phyloP scores from a whole-genome alignment of 1,140 invertebrate species.

The Trachymyrmex septentrionalis region DNA sequence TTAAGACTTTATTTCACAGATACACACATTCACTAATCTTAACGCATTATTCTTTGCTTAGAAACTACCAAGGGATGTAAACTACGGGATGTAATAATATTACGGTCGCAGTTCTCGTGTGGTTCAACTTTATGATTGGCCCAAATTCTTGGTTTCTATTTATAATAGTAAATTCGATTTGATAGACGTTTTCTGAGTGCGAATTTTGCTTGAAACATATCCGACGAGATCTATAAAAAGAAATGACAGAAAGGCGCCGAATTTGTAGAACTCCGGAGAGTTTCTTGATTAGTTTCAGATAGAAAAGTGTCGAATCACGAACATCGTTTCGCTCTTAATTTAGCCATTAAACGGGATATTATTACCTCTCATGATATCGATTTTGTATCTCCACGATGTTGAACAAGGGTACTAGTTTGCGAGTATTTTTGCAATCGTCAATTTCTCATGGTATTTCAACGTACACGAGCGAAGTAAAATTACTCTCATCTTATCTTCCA shows the following conservation, averaged over 20 bases:
- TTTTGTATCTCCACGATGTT: conserved; percentile 34
- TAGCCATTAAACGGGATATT: conserved; percentile 52
- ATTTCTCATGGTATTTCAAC: conserved; percentile 31
- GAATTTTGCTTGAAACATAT: conserved; percentile 14
- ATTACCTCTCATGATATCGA: conserved; percentile 41
- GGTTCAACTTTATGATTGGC: not conserved
- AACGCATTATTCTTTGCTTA: not conserved
- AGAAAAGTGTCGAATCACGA: conserved; percentile 52
- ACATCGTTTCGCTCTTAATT: conserved; percentile 56
- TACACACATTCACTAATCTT: not conserved
- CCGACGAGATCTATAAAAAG: conserved; percentile 42
- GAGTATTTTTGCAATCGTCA: conserved; percentile 30
- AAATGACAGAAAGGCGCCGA: conserved; percentile 15
- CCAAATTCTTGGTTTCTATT: conserved; percentile 10
- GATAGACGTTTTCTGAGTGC: conserved; percentile 14
- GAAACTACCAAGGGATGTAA: not conserved
- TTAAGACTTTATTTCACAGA: not conserved
- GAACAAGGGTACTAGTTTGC: conserved; percentile 18
- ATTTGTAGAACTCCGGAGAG: conserved; percentile 55
- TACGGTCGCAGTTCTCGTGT: not conserved
- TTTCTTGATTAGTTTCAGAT: conserved; percentile 57
- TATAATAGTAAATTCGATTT: conserved; percentile 37
- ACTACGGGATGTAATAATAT: conserved; percentile 29
- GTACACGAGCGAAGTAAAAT: conserved; percentile 19
- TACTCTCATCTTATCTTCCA: conserved; percentile 47